Evolutionary conservation across 2,888 invertebrate genomes (phyloP), one percentile per base, ranked within the genome.

Genomic region (Allacma fusca): DNA sequence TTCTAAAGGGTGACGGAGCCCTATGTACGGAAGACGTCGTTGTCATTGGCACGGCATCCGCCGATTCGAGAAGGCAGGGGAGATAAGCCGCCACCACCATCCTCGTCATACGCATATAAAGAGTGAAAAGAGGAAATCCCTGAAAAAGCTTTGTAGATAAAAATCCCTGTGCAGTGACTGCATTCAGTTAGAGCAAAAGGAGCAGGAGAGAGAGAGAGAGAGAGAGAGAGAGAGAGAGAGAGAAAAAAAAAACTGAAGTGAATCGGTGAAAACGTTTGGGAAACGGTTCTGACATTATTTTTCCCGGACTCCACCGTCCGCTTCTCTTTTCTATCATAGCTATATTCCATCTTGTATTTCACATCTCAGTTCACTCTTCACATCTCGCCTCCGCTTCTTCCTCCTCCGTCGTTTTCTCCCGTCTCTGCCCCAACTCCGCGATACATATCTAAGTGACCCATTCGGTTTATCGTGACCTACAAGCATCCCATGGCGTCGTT

Each of bases 361-460:
- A 23, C 69, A 50, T 43, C 69, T 69, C 40, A 13, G 13, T 69
- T 44, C 70, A 43, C 43, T 68, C 40, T 68, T 23, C 34, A 16
- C 34, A 21, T 68, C 21, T 68, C 40, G 23, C 43, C 40, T 43
- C 43, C 44, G 24, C 44, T 70, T 44, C 23, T 50, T n/a, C 50
- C n/a, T 50, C n/a, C 50, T n/a, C 19, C 4, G 50, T 50, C 50
- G 19, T 50, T 50, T 50, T 50, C 50, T 50, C 50, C 50, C 16
- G 50, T 43, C 28, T 64, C 77, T 57, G 28, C 73, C 62, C 72
- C 62, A 57, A 59, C 73, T 69, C 34, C 69, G 64, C 62, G 74
- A 78, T 78, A 78, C 75, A 74, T 70, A 78, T 78, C 78, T 70
- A 78, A 78, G 74, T 78, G 74, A 78, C 78, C 78, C 70, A 59